Evolutionary conservation across 2,113 vertebrate genomes (phyloP), one percentile per base, ranked within the genome.

Genomic region (Lipotes vexillifer): DNA sequence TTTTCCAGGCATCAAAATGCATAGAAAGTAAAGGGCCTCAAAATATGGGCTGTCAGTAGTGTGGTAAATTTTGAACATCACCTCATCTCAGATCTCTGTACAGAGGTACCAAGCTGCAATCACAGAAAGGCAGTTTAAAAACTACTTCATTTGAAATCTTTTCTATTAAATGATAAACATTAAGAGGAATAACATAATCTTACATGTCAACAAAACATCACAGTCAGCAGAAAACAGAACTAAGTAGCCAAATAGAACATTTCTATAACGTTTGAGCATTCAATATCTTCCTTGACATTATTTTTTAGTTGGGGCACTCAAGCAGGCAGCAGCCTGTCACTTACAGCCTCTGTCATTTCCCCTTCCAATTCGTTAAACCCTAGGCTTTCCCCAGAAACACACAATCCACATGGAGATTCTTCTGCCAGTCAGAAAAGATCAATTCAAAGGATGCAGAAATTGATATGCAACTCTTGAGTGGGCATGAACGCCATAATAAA

Each of bases 281-380:
- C 25, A 68, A 0, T 77, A 36, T 33, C 66, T 92, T 77, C 77
- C 49, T 38, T 63, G 49, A 55, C 31, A 66, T 55, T 36, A 38
- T 86, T 88, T 97, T 96, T 95, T 82, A 71, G 33, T 46, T 29
- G 29, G 85, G 61, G 84, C 55, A 83, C 66, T 78, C 61, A 63
- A 36, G 74, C 63, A 69, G 55, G 66, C 81, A 95, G 92, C 59
- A 93, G 65, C 75, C 41, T 92, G 63, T 85, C 95, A 94, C 87
- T 83, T 84, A 88, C 10, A 85, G 63, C 36, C 27, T 17, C 52
- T 85, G 61, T 74, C 85, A 88, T 88, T 96, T 88, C 95, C 93
- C 88, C 27, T 96, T 82, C 59, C 66, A 93, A 75, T 74, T 97
- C 97, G 96, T 96, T 95, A 97, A 95, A 88, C 65, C 46, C n/a